Evolutionary conservation across 1,140 invertebrate species (phyloP).

Genomic region (Lucilia sericata): DNA sequence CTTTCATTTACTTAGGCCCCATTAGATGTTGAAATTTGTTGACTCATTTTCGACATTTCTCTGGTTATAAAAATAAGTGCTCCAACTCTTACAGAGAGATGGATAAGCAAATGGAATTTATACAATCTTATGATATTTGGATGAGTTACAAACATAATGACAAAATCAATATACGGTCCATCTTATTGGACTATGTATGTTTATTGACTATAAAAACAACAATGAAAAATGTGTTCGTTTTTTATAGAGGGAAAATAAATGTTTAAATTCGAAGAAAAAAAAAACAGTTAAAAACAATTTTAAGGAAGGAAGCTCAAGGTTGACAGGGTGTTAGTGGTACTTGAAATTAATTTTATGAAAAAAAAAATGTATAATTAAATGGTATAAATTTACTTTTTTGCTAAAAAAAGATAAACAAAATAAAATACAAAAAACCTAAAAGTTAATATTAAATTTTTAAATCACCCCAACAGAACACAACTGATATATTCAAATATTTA

Average conservation of each 20-base stretch:
- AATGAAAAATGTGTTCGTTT: neutral
- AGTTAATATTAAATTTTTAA: neutral
- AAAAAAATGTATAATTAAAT: too few species aligned
- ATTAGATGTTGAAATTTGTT: too few species aligned
- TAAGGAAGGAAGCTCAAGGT: slow-evolving; percentile 16
- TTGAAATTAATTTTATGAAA: neutral
- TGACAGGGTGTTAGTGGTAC: neutral
- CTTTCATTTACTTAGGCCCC: too few species aligned
- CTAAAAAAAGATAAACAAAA: neutral
- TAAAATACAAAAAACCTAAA: neutral
- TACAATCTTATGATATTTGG: too few species aligned
- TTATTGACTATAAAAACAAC: neutral
- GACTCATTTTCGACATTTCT: too few species aligned
- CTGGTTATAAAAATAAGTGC: too few species aligned
- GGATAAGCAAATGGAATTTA: too few species aligned
- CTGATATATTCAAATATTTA: neutral
- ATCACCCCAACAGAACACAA: neutral
- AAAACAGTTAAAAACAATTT: neutral
- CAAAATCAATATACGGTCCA: too few species aligned
- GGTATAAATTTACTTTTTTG: neutral
- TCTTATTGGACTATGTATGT: too few species aligned
- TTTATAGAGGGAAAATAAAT: neutral
- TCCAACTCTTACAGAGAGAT: too few species aligned
- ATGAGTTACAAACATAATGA: too few species aligned
- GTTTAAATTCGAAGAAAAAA: neutral